Evolutionary conservation across 1,140 invertebrate species (phyloP).

Genomic region (Diorhabda sublineata): DNA sequence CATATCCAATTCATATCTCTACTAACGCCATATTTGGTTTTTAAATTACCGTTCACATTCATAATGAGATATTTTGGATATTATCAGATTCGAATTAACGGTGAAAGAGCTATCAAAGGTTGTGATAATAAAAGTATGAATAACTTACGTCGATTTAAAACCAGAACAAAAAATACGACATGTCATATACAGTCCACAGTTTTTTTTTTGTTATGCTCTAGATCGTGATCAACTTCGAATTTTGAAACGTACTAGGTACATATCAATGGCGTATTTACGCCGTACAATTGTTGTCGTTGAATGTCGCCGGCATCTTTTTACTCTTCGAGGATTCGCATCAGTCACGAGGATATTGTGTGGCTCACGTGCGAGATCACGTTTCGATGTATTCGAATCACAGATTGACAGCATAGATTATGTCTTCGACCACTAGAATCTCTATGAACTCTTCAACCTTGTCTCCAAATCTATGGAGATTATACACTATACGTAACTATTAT

Average conservation of each 20-base stretch:
- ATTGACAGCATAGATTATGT: slow-evolving; percentile 19
- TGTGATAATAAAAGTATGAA: too few species aligned
- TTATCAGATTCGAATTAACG: too few species aligned
- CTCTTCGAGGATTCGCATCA: slow-evolving; percentile 9
- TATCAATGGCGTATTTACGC: slow-evolving; percentile 9
- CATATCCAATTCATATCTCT: too few species aligned
- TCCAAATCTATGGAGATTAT: background rate
- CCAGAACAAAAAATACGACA: too few species aligned
- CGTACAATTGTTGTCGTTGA: background rate
- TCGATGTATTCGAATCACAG: slow-evolving; percentile 12
- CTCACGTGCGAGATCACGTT: slow-evolving; percentile 20
- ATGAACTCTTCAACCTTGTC: slow-evolving; percentile 14
- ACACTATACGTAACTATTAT: background rate
- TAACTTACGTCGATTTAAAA: too few species aligned
- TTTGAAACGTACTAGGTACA: background rate
- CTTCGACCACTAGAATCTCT: slow-evolving; percentile 15
- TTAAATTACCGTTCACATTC: too few species aligned
- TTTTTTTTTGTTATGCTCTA: too few species aligned
- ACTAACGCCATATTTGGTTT: too few species aligned
- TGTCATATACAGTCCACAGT: too few species aligned
- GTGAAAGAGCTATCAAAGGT: too few species aligned
- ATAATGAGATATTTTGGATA: too few species aligned
- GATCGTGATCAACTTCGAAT: slow-evolving; percentile 4
- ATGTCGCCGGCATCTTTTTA: slow-evolving; percentile 8
- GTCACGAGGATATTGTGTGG: slow-evolving; percentile 17